Evolutionary conservation across 2,113 vertebrate species (phyloP), one percentile per base, ranked within the genome.

Genomic region (Cettia cetti): DNA sequence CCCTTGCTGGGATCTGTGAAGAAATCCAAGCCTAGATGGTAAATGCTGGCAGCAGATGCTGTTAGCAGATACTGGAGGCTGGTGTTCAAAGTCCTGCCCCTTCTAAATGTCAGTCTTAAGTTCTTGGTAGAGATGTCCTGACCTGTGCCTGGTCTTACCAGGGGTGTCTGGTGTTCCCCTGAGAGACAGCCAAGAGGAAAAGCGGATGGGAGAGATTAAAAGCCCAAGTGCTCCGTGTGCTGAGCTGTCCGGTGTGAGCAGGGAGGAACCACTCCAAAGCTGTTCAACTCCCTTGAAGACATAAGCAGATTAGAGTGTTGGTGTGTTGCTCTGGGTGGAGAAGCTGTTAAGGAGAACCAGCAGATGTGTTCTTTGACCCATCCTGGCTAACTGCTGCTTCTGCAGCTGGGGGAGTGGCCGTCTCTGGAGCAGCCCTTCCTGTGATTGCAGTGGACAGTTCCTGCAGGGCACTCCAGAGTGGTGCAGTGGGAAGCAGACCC

Each of bases 241-340:
- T 66, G n/a, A 57, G 56, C 33, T 78, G 40, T 59, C 10, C 35
- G 9, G 11, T 7, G 50, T 11, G 42, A 18, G 35, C 47, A 56
- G 54, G 23, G 52, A 40, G 13, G 18, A 64, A 9, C 4, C 8
- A 4, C 7, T 33, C 8, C 15, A 6, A 21, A 47, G 23, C 2
- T 22, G 4, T 49, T 52, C 5, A 20, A 17, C 2, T 61, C 3
- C 2, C 4, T 82, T 39, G 44, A 42, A 61, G 65, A 33, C 89
- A 35, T 26, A 19, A 31, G 3, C 8, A 0, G 13, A 1, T 30
- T 11, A 10, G 19, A 1, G 9, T 72, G 26, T 5, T 86, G 61
- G 7, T 61, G 40, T 31, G 37, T 33, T 86, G 42, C 1, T 65
- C 8, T 50, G 60, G 8, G 3, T 22, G 49, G 24, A 72, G 23